Evolutionary conservation across 2,113 vertebrate species (phyloP).

Genomic region (Eptesicus fuscus): DNA sequence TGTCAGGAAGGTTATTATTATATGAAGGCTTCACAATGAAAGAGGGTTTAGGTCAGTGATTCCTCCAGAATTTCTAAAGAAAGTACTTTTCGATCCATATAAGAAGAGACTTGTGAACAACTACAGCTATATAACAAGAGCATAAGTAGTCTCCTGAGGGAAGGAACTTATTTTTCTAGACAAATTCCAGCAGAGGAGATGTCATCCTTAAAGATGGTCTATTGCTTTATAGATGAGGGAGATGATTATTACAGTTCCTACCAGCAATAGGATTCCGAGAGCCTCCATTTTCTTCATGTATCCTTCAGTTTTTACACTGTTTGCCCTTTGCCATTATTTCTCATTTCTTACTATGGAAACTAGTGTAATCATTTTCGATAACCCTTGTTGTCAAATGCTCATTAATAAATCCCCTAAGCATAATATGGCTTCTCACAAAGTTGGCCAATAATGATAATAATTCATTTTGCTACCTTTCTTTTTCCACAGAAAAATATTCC

Average conservation of each 20-base stretch:
- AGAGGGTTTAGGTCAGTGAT: neutral
- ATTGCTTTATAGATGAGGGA: neutral
- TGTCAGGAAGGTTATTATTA: neutral
- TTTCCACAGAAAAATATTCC: neutral
- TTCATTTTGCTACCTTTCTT: neutral
- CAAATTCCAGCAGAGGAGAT: neutral
- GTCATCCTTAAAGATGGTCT: neutral
- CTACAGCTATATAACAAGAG: neutral
- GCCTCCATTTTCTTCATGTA: neutral
- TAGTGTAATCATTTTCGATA: neutral
- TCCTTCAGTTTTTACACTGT: neutral
- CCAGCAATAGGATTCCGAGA: rapidly evolving
- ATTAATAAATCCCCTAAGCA: neutral
- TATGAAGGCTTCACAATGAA: neutral
- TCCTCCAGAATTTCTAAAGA: neutral
- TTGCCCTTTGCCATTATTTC: neutral
- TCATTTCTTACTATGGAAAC: neutral
- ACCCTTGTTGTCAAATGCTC: neutral
- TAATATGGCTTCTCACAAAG: neutral
- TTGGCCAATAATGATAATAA: neutral
- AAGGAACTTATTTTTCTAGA: neutral
- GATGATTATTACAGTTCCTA: neutral
- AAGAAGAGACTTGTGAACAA: neutral
- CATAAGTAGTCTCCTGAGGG: neutral
- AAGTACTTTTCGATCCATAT: neutral